These are phyloP conservation scores for Gadus macrocephalus DNA, from an alignment of 2,113 vertebrate genomes.

Conservation along the genomic window DNA sequence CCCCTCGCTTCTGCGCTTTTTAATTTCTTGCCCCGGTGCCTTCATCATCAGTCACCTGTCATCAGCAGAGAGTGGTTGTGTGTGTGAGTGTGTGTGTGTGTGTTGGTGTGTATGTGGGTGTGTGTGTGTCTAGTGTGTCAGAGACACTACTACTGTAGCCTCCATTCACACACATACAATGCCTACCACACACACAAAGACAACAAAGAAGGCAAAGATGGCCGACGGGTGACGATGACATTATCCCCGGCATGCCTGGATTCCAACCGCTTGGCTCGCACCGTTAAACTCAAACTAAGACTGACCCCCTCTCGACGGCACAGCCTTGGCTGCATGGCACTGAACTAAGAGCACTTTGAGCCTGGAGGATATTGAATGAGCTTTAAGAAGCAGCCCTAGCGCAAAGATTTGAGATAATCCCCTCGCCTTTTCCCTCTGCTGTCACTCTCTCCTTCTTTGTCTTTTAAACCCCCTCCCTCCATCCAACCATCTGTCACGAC, in stretches of 20 bases:
- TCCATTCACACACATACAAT: no score
- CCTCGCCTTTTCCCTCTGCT: not conserved
- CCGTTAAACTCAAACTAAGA: no score
- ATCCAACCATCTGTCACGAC: not conserved
- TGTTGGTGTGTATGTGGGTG: not conserved
- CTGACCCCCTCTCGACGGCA: no score
- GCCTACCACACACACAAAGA: conserved; percentile 25
- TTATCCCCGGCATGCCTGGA: no score
- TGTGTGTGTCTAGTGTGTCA: conserved; percentile 1
- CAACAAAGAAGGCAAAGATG: conserved; percentile 3
- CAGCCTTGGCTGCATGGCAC: conserved; percentile 25
- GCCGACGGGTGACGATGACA: no score
- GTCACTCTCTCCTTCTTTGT: conserved; percentile 40
- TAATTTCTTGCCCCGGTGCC: conserved; percentile 69
- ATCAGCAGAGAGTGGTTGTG: conserved; percentile 32
- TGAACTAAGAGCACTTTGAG: conserved; percentile 30
- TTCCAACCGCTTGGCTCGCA: no score
- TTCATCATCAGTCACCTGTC: conserved; percentile 72
- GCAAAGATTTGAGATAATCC: conserved; percentile 56
- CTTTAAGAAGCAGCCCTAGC: conserved; percentile 50
- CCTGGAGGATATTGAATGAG: conserved; percentile 3
- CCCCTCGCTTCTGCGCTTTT: conserved; percentile 65
- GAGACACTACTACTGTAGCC: no score
- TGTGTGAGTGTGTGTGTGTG: no score
- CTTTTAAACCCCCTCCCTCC: conserved; percentile 20